Evolutionary conservation across 2,113 vertebrate species (phyloP), one percentile per base, ranked within the genome.

Genomic region (Mastomys natalensis): DNA sequence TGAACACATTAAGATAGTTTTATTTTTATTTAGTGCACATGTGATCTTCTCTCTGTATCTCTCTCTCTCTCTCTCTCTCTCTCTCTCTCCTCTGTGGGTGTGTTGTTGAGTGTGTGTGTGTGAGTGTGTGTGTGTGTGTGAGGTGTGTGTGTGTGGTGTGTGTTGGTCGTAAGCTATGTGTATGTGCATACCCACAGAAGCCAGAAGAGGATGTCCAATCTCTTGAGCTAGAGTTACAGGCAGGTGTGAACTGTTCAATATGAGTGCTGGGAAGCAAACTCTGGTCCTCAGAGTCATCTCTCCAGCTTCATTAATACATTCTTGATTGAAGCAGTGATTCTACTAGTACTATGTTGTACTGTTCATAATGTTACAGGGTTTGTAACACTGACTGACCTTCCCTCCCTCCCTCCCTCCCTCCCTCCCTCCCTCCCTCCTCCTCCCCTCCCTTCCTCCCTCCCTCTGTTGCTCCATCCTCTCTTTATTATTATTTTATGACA

Each of bases 361-460:
- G 26, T 66, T 87, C 86, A 89, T 26, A 95, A 90, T 55, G 55
- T 3, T 51, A 77, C 31, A n/a, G 45, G 37, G 19, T 43, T 64
- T 64, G 9, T 76, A 93, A 3, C 5, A 24, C 2, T 82, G 15
- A 17, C 58, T 72, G 21, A 29, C 26, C 26, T 48, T 26, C 16
- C 17, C 11, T 34, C 5, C 16, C 16, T 48, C 17, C 43, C 43
- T 22, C 31, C 24, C 24, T 19, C 4, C 22, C 1, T 31, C 5
- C 31, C 16, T 29, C 9, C 7, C n/a, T 26, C 40, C 31, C 58
- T 62, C 43, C 12, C 11, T 48, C 24, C 3, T 11, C 24, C 2
- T 11, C 10, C n/a, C n/a, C 31, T 13, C 15, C 9, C 3, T 34
- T 2, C 9, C 26, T 21, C 2, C 5, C 19, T 22, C 34, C 3